Evolutionary conservation across 2,888 invertebrate species (phyloP).

Genomic region (Noctua janthe): DNA sequence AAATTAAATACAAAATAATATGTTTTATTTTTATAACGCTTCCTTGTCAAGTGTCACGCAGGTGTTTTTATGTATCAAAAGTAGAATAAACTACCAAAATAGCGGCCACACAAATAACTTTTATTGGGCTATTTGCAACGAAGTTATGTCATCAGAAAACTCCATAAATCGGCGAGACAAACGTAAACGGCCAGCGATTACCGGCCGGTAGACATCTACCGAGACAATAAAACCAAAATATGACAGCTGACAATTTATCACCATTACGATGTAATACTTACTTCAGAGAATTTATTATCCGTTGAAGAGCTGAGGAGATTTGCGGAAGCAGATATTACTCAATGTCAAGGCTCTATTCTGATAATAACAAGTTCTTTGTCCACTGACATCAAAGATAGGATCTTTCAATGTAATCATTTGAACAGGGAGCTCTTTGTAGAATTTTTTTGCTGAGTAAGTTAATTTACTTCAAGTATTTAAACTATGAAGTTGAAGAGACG

Average conservation of each 20-base stretch:
- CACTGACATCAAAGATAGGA: slow-evolving; percentile 66
- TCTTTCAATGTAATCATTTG: slow-evolving; percentile 62
- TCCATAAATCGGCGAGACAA: slow-evolving; percentile 83
- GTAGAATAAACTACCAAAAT: slow-evolving; percentile 72
- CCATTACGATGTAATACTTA: slow-evolving; percentile 78
- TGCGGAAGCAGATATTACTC: slow-evolving; percentile 79
- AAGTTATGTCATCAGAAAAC: slow-evolving; percentile 86
- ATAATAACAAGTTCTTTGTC: slow-evolving; percentile 72
- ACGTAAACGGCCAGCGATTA: slow-evolving; percentile 83
- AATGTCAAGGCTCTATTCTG: slow-evolving; percentile 77
- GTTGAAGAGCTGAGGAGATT: slow-evolving; percentile 76
- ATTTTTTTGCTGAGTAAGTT: slow-evolving; percentile 1
- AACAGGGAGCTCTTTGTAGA: slow-evolving; percentile 38
- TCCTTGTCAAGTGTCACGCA: neutral
- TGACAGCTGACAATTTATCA: slow-evolving; percentile 80
- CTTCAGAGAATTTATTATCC: slow-evolving; percentile 79
- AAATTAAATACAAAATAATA: neutral
- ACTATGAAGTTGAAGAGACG: neutral
- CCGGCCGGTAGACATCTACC: slow-evolving; percentile 75
- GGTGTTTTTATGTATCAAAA: slow-evolving; percentile 14
- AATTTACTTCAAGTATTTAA: neutral
- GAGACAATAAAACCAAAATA: slow-evolving; percentile 84
- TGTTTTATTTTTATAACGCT: neutral
- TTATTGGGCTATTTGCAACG: slow-evolving; percentile 85
- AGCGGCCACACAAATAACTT: slow-evolving; percentile 84